These are phyloP conservation scores for Ceratosolen fusciceps DNA, from an alignment of 1,140 invertebrate genomes.

Conservation along the genomic window DNA sequence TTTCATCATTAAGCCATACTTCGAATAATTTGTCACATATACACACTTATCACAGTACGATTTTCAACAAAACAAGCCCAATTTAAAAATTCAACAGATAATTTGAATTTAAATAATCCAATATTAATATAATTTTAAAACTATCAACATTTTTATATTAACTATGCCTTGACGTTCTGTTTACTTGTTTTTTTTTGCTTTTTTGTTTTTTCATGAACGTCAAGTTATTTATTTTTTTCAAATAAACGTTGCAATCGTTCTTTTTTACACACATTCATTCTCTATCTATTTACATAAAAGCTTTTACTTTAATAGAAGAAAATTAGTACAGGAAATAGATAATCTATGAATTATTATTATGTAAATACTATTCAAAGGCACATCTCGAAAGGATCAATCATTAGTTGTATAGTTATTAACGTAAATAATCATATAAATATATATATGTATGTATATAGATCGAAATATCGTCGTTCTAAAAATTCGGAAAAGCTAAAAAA, in stretches of 20 bases:
- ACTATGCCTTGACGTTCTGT: constrained; percentile 33
- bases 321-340: constrained; percentile 35
- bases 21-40: constrained; percentile 51
- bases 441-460: no score
- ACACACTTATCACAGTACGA: constrained; percentile 66
- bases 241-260: constrained; percentile 5
- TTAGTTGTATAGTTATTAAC: not conserved
- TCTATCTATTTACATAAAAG: constrained; percentile 36
- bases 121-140: constrained; percentile 59
- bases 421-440: not conserved
- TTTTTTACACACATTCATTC: constrained; percentile 31
- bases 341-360: not conserved
- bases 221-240: constrained; percentile 28
- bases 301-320: constrained; percentile 2
- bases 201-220: constrained; percentile 26
- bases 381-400: constrained; percentile 23
- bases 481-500: no score
- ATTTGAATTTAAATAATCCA: constrained; percentile 58
- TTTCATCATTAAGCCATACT: constrained; percentile 48
- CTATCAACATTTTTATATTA: constrained; percentile 56
- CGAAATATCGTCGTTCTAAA: no score
- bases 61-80: constrained; percentile 61
- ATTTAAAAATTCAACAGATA: constrained; percentile 50
- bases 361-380: constrained; percentile 19
- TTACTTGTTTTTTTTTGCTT: constrained; percentile 11